Evolutionary conservation across 1,140 invertebrate species (phyloP), one percentile per base, ranked within the genome.

Genomic region (Apolygus lucorum): DNA sequence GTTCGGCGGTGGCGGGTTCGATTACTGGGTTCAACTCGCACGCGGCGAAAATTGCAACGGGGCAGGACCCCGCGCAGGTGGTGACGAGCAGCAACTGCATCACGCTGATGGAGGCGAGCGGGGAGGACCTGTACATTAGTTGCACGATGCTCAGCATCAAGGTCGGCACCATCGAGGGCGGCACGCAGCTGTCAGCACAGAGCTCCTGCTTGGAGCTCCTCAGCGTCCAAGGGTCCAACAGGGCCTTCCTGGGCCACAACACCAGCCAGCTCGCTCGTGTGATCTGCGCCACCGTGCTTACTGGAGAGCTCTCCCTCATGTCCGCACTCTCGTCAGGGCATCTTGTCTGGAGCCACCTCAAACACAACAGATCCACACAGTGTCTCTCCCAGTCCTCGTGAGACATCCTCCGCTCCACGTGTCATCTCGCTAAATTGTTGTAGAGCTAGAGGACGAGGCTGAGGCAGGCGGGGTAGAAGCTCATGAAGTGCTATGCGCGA

Each of bases 131-230:
- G 0, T 92, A 95, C 74, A 90, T 99, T n/a, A n/a, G n/a, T n/a
- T 97, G 95, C 78, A 98, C 96, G 1, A 99, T 99, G 97, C 96
- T 96, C 0, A 97, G 91, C 21, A 86, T 99, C 74, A 97, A 99
- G 82, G 89, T 99, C 52, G 98, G 97, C 49, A 99, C 97, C 0
- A 85, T 98, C 22, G 98, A 98, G 25, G 98, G 98, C 28, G 98
- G 98, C 8, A 99, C 98, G 0, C 87, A 93, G n/a, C 82, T 99
- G 62, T 87, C 90, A 0, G 88, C 94, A 0, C 98, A 99, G 81
- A 83, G 88, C 21, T 86, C 95, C 1, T 98, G 95, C 79, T 82
- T 99, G 8, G 87, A 93, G 69, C 92, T 99, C 82, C 79, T 99
- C 17, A 93, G 94, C 1, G 92, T 74, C 74, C 14, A 62, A 77